Percentiles rank a stretch among this genome's conserved stretches.
Conservation (phyloP, 1,140 invertebrate species). For the Theocolax elegans region DNA sequence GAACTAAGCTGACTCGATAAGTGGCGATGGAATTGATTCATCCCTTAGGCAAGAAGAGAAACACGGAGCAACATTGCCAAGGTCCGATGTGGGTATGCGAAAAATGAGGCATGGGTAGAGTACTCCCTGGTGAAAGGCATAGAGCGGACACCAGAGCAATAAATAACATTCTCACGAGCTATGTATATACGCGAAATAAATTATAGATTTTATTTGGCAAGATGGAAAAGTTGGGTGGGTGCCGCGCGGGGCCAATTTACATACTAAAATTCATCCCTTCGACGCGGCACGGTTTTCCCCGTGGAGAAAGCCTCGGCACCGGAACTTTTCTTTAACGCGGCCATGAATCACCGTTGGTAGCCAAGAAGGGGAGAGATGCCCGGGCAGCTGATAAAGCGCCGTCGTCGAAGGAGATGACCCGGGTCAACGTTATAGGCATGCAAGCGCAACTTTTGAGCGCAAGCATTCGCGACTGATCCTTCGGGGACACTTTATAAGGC, state of each 20-base stretch:
- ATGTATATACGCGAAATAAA: neutral
- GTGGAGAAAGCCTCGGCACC: neutral
- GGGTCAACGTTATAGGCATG: neutral
- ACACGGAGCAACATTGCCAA: neutral
- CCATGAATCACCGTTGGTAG: conserved; percentile 26
- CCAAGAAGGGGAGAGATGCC: neutral
- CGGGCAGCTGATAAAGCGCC: conserved; percentile 16
- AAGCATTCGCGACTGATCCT: no score
- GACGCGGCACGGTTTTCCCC: neutral
- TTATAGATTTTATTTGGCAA: conserved; percentile 17
- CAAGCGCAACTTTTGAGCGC: neutral
- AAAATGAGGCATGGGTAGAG: no score
- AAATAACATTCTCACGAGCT: conserved; percentile 6
- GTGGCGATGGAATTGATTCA: no score
- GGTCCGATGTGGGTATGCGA: neutral
- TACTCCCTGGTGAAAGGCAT: no score
- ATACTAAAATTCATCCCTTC: conserved; percentile 31
- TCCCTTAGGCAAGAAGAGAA: neutral
- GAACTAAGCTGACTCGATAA: no score
- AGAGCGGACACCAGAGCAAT: conserved; percentile 1
- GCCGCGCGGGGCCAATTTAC: no score
- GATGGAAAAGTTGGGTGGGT: neutral
- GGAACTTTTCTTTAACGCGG: conserved; percentile 25
- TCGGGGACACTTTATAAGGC: neutral
- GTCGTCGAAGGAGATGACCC: conserved; percentile 6